A percentile compares a stretch with the other conserved stretches of the same genome.
These are phyloP conservation scores for Pectinophora gossypiella DNA, from an alignment of 1,140 invertebrate genomes.

Conservation along the genomic window DNA sequence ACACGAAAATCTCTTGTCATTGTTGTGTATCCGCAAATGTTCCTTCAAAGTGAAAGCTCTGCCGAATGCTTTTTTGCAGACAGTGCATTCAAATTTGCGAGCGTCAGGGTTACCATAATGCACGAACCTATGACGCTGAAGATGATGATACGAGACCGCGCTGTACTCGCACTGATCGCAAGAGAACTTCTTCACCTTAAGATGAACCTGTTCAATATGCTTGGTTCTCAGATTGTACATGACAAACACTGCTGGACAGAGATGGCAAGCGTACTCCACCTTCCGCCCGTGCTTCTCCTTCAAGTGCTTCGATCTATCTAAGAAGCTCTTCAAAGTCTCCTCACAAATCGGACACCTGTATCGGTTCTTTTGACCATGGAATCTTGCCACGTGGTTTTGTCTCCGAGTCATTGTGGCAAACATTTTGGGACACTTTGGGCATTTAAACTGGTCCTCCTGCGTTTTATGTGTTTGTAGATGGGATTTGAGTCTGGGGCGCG, in stretches of 20 bases:
- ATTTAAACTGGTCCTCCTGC: slow-evolving; percentile 37
- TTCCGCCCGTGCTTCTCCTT: slow-evolving; percentile 51
- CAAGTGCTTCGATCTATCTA: slow-evolving; percentile 66
- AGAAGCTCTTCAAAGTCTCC: slow-evolving; percentile 70
- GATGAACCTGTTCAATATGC: slow-evolving; percentile 61
- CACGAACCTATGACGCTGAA: slow-evolving; percentile 53
- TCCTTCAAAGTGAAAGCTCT: slow-evolving; percentile 66
- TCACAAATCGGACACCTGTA: slow-evolving; percentile 70
- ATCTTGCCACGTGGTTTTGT: slow-evolving; percentile 40
- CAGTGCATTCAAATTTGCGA: slow-evolving; percentile 80
- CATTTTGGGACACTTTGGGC: slow-evolving; percentile 49
- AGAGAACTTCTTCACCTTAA: slow-evolving; percentile 51
- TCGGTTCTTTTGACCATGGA: slow-evolving; percentile 35
- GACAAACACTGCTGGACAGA: slow-evolving; percentile 53
- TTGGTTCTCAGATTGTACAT: slow-evolving; percentile 57
- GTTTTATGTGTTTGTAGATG: slow-evolving; percentile 48
- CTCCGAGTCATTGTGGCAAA: slow-evolving; percentile 38
- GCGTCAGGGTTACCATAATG: slow-evolving; percentile 68
- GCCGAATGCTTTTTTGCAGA: slow-evolving; percentile 79
- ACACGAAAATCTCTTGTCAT: slow-evolving; percentile 26
- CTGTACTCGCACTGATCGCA: slow-evolving; percentile 60
- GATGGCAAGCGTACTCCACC: slow-evolving; percentile 57
- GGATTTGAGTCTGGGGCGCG: slow-evolving; percentile 37
- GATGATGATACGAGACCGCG: slow-evolving; percentile 47
- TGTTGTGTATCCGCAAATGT: slow-evolving; percentile 73